Evolutionary conservation across 2,113 vertebrate species (phyloP), one percentile per base, ranked within the genome.

Genomic region (Festucalex cinctus): DNA sequence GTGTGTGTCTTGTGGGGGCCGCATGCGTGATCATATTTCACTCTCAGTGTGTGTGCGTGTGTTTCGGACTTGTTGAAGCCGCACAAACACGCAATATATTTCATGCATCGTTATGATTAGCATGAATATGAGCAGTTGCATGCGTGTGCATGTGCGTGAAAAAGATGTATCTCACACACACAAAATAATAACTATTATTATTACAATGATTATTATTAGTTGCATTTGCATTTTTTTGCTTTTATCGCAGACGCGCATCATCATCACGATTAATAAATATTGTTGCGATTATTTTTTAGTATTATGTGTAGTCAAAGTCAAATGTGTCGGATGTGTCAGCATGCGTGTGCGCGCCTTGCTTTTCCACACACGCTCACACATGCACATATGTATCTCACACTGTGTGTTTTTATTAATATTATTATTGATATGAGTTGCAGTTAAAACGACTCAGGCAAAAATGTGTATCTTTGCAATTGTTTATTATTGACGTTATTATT

Each of bases 1-100:
- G 13, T 56, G 19, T 51, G 63, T 54, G 39, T 56, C 2, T 22
- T 36, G 62, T 62, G 10, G 58, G 24, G 41, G 53, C 67, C 78
- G 80, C 70, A 78, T 74, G 78, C 77, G 74, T 82, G 80, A 84
- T 88, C 83, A 76, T 82, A 85, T 89, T 89, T 86, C 85, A 88
- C 60, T 41, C 1, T 36, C 17, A 9, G 68, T 69, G 65, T 84
- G 76, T 68, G 80, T 83, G 86, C 77, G 86, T 88, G 85, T 86
- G 58, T 63, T 35, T 46, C 49, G 60, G 70, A 64, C 51, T 70
- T 49, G 8, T 46, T 54, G 49, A 57, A 51, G 22, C 69, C 32
- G 12, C 64, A 54, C 26, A 22, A 6, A 26, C 62, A 41, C 54
- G 46, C 41, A 44, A 48, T 48, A 13, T 48, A 6, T 41, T 56